Evolutionary conservation across 2,113 vertebrate species (phyloP), one percentile per base, ranked within the genome.

Genomic region (Semicossyphus pulcher): DNA sequence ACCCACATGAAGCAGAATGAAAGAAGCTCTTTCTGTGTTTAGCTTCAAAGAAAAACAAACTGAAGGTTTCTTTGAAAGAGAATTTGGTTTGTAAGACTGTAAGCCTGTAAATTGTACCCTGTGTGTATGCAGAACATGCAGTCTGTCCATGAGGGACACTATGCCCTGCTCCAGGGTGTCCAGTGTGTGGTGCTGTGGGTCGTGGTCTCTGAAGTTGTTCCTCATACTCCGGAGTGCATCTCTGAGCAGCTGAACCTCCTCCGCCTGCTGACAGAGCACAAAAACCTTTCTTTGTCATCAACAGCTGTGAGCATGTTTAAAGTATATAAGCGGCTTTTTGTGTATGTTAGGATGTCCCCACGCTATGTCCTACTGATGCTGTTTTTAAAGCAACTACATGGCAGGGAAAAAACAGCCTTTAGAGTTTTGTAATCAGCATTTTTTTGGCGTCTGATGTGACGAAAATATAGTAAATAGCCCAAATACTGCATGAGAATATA

Each of bases 101-200:
- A 49, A 45, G 25, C 32, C 31, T 56, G 3, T n/a, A n/a, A n/a
- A n/a, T 14, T 92, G 91, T 93, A 95, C 85, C 93, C 94, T 26
- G 94, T 95, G 60, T 80, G 94, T 75, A 85, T 97, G 96, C 84
- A 94, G 10, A 61, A 83, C 85, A 3, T 95, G 94, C 70, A 99
- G 89, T 58, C 97, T 93, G 80, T 99, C 98, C 74, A 98, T 96
- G 54, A 99, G 94, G 58, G 97, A 98, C 26, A 94, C 86, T 47
- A 99, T 95, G 41, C 97, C 97, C 92, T 99, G 98, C 90, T 99
- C 98, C 90, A 99, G 82, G 71, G 97, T 99, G 94, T 99, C 98
- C 16, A 99, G 95, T 9, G 97, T 99, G 84, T 99, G 98, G 69
- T 99, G 98, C 87, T 99, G 97, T 0, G 97, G 97, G 66, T 98